Evolutionary conservation across 2,113 vertebrate genomes (phyloP), one percentile per base, ranked within the genome.

Genomic region (Prolemur simus): DNA sequence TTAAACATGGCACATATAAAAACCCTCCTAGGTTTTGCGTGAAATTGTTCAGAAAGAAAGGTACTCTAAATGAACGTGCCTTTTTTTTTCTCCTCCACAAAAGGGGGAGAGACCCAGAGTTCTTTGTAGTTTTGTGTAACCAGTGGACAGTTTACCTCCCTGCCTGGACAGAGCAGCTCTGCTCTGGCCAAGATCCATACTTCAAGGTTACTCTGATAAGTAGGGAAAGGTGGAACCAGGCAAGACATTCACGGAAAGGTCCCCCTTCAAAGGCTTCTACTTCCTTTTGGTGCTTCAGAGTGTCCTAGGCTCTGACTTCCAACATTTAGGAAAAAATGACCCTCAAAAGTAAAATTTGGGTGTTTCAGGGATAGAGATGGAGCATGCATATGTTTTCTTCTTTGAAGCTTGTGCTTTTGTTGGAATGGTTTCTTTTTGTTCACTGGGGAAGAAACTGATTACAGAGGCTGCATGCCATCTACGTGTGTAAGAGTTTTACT

Each of bases 31-130:
- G 20, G 4, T 66, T 95, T 91, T 86, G 6, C 37, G n/a, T 82
- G 52, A 89, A 95, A 68, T 80, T 81, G 9, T 93, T 96, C 60
- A 96, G 39, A 88, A 52, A 91, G 39, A 85, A 93, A 83, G 60
- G 86, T 89, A 77, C 29, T 77, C 9, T 82, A 25, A 54, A 20
- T 47, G 47, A 69, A 68, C 83, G 21, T 73, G 39, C 45, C 77
- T 39, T 42, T 45, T 45, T 32, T 17, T n/a, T 6, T 42, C 42
- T 52, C 15, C 25, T 83, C 42, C 34, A 54, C 58, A 56, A 66
- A 95, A 23, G 11, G 20, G 42, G 21, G 17, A 5, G 8, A 45
- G n/a, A 88, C 45, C 60, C n/a, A 39, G 45, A 66, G 37, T 60
- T 73, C 45, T 73, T 32, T 32, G 42, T 52, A n/a, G 18, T 52